Percentiles rank a stretch among this genome's conserved stretches.
phyloP scores from a whole-genome alignment of 1,140 invertebrate genomes.

The Hesperophylax magnus region DNA sequence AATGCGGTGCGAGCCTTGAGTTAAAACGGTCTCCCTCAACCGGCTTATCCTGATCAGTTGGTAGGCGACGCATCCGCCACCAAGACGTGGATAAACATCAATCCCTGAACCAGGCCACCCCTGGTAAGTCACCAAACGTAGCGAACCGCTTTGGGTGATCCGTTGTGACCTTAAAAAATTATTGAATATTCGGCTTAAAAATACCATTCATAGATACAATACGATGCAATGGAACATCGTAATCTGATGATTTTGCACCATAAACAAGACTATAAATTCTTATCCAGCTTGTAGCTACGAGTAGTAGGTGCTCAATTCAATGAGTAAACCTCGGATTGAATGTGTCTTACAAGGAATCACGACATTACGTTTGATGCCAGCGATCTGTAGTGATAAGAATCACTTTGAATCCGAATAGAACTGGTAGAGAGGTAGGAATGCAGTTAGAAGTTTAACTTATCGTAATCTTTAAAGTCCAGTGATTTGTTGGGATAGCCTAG shows the following conservation, averaged over 20 bases:
- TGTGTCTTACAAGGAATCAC: neutral
- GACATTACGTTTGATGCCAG: neutral
- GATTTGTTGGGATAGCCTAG: constrained; percentile 8
- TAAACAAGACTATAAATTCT: neutral
- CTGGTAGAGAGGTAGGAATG: constrained; percentile 9
- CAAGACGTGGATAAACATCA: no score
- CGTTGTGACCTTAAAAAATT: no score
- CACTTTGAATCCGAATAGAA: constrained; percentile 23
- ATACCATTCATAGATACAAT: neutral
- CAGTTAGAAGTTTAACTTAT: neutral
- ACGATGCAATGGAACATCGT: neutral
- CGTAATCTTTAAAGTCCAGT: constrained; percentile 12
- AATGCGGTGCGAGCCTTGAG: no score
- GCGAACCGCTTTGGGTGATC: no score
- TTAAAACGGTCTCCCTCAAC: no score
- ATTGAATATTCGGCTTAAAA: neutral
- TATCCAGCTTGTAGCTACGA: neutral
- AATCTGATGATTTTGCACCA: neutral
- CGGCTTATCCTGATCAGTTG: no score
- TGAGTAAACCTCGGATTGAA: neutral
- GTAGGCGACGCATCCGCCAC: no score
- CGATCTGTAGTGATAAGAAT: constrained; percentile 12
- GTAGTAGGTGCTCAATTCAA: neutral
- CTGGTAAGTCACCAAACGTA: no score
- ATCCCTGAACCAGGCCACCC: no score